Percentiles rank a stretch among this genome's conserved stretches.
phyloP scores from a whole-genome alignment of 2,113 vertebrate species.

The Chionis minor region DNA sequence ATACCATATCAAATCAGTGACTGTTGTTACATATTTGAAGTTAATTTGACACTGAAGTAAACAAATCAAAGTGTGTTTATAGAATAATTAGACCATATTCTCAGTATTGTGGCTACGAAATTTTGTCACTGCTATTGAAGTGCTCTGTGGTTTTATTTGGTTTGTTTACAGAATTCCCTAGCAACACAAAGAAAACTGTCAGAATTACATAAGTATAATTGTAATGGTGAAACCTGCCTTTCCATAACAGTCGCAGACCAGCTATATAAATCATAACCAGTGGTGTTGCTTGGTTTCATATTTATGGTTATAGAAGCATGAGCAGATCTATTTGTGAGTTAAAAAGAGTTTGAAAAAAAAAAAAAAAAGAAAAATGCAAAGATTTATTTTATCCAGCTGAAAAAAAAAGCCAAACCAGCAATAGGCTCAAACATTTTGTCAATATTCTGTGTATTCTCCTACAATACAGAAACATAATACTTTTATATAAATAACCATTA shows the following conservation, averaged over 20 bases:
- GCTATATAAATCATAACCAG: neutral
- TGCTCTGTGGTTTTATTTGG: conserved; percentile 65
- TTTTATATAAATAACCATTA: neutral
- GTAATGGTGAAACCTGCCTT: conserved; percentile 39
- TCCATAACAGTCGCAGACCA: conserved; percentile 1
- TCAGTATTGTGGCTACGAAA: conserved; percentile 67
- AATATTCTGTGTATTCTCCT: neutral
- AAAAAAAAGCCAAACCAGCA: neutral
- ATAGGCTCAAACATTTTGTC: neutral
- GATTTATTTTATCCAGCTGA: neutral
- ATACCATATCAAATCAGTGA: conserved; percentile 69
- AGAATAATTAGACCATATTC: conserved; percentile 80
- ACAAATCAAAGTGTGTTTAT: conserved; percentile 84
- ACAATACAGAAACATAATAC: neutral
- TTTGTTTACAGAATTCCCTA: conserved; percentile 75
- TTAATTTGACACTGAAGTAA: conserved; percentile 82
- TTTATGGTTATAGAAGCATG: conserved; percentile 4
- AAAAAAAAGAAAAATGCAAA: neutral
- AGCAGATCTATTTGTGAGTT: conserved; percentile 15
- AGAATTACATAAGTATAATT: conserved; percentile 34
- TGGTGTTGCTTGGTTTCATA: neutral
- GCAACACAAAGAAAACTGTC: conserved; percentile 74
- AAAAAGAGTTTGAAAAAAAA: neutral
- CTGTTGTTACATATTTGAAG: conserved; percentile 75
- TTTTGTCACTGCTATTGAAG: conserved; percentile 75